Conservation (phyloP, 1,140 invertebrate species). For the Aricia agestis region DNA sequence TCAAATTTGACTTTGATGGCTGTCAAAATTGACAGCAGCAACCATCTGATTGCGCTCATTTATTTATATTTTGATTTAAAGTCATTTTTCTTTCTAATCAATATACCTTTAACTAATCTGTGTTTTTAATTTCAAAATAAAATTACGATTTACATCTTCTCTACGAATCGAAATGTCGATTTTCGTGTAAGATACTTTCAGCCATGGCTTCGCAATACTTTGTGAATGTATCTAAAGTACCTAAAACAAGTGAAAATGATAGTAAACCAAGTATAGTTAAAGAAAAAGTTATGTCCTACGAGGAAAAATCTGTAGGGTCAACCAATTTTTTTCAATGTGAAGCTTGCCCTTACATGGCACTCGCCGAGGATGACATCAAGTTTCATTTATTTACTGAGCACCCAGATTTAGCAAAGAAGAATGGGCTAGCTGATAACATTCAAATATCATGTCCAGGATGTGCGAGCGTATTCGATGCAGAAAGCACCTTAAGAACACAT, state of each 20-base stretch:
- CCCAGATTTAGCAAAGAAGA: constrained; percentile 59
- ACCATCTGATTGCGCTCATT: too few species aligned
- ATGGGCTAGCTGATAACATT: constrained; percentile 63
- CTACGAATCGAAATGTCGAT: not conserved
- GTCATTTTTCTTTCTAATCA: too few species aligned
- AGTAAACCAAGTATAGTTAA: constrained; percentile 44
- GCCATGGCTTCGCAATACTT: constrained; percentile 48
- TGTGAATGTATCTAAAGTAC: constrained; percentile 40
- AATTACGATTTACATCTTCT: not conserved
- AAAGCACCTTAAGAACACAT: constrained; percentile 62
- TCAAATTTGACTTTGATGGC: too few species aligned
- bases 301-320: constrained; percentile 69
- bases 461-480: constrained; percentile 58
- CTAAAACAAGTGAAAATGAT: constrained; percentile 30
- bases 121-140: too few species aligned
- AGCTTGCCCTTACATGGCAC: constrained; percentile 70
- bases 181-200: not conserved
- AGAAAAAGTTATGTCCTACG: constrained; percentile 68
- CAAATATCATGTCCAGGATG: constrained; percentile 69
- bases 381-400: constrained; percentile 69
- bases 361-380: constrained; percentile 70
- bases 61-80: too few species aligned
- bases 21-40: too few species aligned
- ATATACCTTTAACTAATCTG: too few species aligned
- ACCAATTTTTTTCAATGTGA: constrained; percentile 70